Base-by-base conservation (phyloP, 2,888 invertebrate genomes). In the Brenthis daphne region DNA sequence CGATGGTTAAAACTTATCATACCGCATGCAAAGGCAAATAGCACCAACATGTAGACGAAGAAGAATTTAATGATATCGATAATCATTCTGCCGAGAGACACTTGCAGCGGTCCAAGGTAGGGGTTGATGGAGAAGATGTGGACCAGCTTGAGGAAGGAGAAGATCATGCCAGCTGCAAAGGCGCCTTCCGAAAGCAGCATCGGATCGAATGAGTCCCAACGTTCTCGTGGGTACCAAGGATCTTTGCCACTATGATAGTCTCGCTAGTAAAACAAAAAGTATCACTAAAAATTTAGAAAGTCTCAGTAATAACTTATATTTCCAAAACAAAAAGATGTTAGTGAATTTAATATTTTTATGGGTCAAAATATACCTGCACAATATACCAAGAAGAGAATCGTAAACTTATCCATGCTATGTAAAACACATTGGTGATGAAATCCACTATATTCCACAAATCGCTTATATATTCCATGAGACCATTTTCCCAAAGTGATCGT, bases 401-500 rank as follows among this genome's bases (percentile, higher is more conserved):
- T 76, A 99, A 94, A 67, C 96, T 95, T 75, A 99, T 96, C 95
- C 99, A 99, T 55, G 97, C 96, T 29, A 99, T 96, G 84, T 99
- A 99, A 80, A 99, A 97, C 78, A 97, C 95, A 85, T 99, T 99
- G 8, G 99, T 99, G 79, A 99, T 96, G 84, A 99, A 99, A 88
- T 99, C 99, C 5, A 99, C 96, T 72, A 99, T 98, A 85, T 99
- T 99, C 99, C 99, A 99, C 74, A 99, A 94, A 87, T 99, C 99
- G 76, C 96, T 96, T 57, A 98, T 94, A 84, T 99, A 99, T 76
- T 99, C 98, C 77, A 96, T 90, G 8, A 99, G 88, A 0, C 99
- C 99, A 66, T 96, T 97, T 3, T 96, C 94, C 96, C 99, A 99
- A 12, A 99, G 89, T 4, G 98, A 94, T 83, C 97, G 95, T 74